Conservation (phyloP, 2,113 vertebrate genomes). For the Rhineura floridana region DNA sequence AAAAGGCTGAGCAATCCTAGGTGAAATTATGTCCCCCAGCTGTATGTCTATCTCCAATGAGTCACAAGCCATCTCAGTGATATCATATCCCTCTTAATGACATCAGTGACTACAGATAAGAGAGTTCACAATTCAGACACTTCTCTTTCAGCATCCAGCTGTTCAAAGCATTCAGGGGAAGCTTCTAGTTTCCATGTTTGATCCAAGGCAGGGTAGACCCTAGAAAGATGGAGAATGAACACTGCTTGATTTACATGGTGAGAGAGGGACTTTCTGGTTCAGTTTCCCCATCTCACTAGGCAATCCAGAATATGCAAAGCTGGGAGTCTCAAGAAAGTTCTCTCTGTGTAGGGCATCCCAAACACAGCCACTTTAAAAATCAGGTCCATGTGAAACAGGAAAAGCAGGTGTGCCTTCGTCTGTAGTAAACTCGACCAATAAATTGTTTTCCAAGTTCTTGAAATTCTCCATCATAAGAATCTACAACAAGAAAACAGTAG, state of each 20-base stretch:
- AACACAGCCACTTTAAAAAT: neutral
- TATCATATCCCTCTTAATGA: neutral
- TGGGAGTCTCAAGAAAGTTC: neutral
- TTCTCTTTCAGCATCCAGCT: neutral
- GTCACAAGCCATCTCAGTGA: neutral
- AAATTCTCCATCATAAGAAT: neutral
- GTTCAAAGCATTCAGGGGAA: neutral
- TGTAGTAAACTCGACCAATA: no score
- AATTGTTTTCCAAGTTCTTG: neutral
- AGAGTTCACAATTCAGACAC: neutral
- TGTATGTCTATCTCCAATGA: neutral
- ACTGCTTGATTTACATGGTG: neutral
- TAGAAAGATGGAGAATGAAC: neutral
- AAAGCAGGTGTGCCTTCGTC: neutral
- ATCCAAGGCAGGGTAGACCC: neutral
- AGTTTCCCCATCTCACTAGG: fast-evolving
- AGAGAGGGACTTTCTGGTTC: neutral
- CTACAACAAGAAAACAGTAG: constrained; percentile 47
- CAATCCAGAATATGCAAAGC: constrained; percentile 22
- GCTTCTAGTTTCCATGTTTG: neutral
- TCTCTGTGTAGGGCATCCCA: neutral
- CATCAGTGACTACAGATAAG: neutral
- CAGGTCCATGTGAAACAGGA: no score
- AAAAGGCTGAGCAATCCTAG: neutral
- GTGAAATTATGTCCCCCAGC: neutral